A percentile compares a stretch with the other conserved stretches of the same genome.
phyloP scores from a whole-genome alignment of 1,140 invertebrate genomes.

The Tribolium castaneum region DNA sequence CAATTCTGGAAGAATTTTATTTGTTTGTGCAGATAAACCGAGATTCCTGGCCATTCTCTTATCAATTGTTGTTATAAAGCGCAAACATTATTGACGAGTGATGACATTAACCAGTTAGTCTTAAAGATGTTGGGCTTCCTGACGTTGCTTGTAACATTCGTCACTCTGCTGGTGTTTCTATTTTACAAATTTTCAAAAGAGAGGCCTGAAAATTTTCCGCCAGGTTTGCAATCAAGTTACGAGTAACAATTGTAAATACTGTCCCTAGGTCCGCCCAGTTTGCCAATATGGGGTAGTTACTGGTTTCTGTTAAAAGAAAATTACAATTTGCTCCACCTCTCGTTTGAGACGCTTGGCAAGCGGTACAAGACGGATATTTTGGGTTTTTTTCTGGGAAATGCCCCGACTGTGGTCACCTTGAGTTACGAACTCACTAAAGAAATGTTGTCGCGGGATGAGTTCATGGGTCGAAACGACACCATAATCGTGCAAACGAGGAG shows the following conservation, averaged over 20 bases:
- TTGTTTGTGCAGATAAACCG: neutral
- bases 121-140: neutral
- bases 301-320: slow-evolving; percentile 43
- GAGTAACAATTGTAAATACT: too few relatives aligned
- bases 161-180: neutral
- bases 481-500: slow-evolving; percentile 13
- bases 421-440: slow-evolving; percentile 45
- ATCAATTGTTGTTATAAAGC: neutral
- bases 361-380: slow-evolving; percentile 49
- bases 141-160: neutral
- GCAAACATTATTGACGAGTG: neutral
- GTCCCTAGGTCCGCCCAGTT: slow-evolving; percentile 44
- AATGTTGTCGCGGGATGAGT: slow-evolving; percentile 49
- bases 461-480: slow-evolving; percentile 37
- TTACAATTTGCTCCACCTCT: slow-evolving; percentile 41
- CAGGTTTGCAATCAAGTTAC: slow-evolving; percentile 4
- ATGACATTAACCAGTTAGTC: neutral
- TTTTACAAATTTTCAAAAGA: slow-evolving; percentile 5
- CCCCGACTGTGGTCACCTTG: slow-evolving; percentile 20
- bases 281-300: slow-evolving; percentile 50
- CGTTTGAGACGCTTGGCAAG: slow-evolving; percentile 27
- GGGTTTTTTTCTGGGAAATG: slow-evolving; percentile 44
- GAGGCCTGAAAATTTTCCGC: slow-evolving; percentile 45
- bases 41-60: neutral
- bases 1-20: neutral